Evolutionary conservation across 2,888 invertebrate genomes (phyloP).

Genomic region (Parnassius smintheus): DNA sequence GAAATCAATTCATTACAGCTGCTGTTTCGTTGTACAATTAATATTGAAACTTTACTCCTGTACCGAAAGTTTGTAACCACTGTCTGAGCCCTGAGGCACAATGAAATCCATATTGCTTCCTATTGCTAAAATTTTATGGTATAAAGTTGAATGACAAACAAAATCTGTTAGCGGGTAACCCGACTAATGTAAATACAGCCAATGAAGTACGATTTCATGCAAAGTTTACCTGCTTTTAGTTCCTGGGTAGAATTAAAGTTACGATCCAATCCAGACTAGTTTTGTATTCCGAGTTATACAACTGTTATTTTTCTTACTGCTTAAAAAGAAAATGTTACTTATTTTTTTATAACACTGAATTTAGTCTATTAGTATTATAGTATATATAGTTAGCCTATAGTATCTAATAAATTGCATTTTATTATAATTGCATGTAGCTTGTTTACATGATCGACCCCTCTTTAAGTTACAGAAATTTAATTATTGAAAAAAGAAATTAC

Average conservation of each 20-base stretch:
- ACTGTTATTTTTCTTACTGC: too few relatives aligned
- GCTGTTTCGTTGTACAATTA: conserved; percentile 29
- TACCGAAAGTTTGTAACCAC: conserved; percentile 25
- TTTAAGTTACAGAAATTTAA: too few relatives aligned
- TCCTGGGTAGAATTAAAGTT: conserved; percentile 17
- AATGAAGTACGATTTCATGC: conserved; percentile 33
- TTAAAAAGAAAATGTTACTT: too few relatives aligned
- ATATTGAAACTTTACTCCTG: conserved; percentile 33
- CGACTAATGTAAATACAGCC: conserved; percentile 32
- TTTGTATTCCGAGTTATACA: too few relatives aligned
- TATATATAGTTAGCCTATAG: too few relatives aligned
- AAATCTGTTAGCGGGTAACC: conserved; percentile 24
- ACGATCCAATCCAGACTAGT: not conserved
- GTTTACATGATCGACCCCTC: too few relatives aligned
- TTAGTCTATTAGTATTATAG: too few relatives aligned
- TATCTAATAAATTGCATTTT: too few relatives aligned
- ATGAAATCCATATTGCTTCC: conserved; percentile 26
- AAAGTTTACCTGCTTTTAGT: conserved; percentile 27
- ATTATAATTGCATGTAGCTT: too few relatives aligned
- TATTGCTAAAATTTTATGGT: conserved; percentile 26
- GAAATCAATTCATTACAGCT: conserved; percentile 30
- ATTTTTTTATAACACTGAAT: too few relatives aligned
- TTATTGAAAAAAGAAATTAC: too few relatives aligned
- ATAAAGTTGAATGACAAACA: conserved; percentile 27
- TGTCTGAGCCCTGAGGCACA: conserved; percentile 18